Base-by-base conservation (phyloP, 2,888 invertebrate genomes). In the Adela reaumurella region DNA sequence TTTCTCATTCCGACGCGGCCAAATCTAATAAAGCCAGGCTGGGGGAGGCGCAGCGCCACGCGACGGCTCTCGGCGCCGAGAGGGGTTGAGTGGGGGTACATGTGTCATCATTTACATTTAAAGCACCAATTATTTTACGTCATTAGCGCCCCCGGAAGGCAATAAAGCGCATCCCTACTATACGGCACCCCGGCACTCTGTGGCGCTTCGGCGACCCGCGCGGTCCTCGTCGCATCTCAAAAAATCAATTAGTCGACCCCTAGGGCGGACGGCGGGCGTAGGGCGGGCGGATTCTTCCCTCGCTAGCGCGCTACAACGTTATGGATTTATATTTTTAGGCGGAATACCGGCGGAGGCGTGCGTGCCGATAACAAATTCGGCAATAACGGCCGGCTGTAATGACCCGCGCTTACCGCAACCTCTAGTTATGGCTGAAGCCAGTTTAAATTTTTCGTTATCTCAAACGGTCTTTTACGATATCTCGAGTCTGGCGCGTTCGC, bases 91-190 rank as follows among this genome's bases (percentile, higher is more conserved):
- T 3, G 35, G 35, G 35, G 35, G 35, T 24, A 35, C 35, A 35
- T 74, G 70, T 74, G 69, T 73, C 70, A 70, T 68, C 71, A 77
- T 78, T 77, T 74, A 76, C 78, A 78, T 78, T 72, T 76, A 77
- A 77, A 78, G 77, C 68, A 72, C 74, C 77, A 76, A 76, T 78
- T 77, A 77, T 77, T 73, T 71, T 74, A 73, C 63, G 70, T 76
- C 77, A 77, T 78, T 77, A 76, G 77, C 72, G 74, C 72, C 71
- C 49, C 74, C 67, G 69, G 58, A 60, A 63, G 17, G 66, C 69
- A 59, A 74, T 77, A 74, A 77, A 77, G 74, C 76, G 77, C 77
- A 77, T 73, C 74, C 71, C 74, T n/a, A 67, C 71, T 68, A 68
- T 67, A n/a, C n/a, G n/a, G n/a, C n/a, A n/a, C n/a, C n/a, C n/a